Conservation (phyloP, 1,140 invertebrate genomes). For the Meloidogyne floridensis region DNA sequence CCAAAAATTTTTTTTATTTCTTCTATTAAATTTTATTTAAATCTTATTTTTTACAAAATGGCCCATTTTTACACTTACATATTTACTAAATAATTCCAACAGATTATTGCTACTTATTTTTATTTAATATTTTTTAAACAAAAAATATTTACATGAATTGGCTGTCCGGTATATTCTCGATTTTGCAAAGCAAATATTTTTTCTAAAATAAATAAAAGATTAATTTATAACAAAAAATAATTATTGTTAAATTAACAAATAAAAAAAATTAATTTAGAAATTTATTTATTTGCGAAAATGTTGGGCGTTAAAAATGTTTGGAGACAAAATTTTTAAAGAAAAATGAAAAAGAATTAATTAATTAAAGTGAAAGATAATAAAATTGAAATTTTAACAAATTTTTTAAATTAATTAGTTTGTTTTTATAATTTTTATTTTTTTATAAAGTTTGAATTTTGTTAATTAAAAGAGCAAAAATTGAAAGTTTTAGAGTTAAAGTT, state of each 20-base stretch:
- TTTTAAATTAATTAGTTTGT: too few species aligned
- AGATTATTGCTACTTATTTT: neutral
- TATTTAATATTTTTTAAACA: neutral
- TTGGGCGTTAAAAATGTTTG: neutral
- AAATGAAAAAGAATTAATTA: neutral
- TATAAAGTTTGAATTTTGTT: too few species aligned
- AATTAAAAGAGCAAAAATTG: too few species aligned
- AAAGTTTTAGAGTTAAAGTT: too few species aligned
- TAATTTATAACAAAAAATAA: neutral
- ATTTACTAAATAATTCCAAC: neutral
- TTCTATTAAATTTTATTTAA: neutral
- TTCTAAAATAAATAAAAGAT: neutral
- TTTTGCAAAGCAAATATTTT: neutral
- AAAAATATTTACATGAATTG: conserved; percentile 1
- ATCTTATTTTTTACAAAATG: neutral
- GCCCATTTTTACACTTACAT: neutral
- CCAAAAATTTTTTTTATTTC: too few species aligned
- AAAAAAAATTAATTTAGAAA: neutral
- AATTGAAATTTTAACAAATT: neutral
- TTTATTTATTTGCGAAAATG: conserved; percentile 53
- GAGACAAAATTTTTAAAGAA: neutral
- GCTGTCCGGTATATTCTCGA: neutral
- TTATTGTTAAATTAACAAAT: neutral
- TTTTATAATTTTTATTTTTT: too few species aligned
- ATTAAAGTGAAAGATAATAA: neutral